Percentiles rank a stretch among this genome's conserved stretches.
Conservation (phyloP, 2,113 vertebrate species). For the Daphoenositta chrysoptera region DNA sequence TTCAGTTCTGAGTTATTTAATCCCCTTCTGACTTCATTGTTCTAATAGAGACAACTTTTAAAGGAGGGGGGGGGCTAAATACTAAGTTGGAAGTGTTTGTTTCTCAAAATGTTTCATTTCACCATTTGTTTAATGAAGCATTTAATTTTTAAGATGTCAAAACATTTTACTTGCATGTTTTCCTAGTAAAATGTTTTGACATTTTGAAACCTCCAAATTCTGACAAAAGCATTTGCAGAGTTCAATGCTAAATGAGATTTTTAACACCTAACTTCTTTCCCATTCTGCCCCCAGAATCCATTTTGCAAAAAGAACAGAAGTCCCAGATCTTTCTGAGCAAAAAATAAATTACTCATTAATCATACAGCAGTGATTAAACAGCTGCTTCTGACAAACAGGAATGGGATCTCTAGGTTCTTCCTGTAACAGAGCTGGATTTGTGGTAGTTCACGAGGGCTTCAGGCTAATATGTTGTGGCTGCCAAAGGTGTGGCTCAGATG, state of each 20-base stretch:
- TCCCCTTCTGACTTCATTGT: neutral
- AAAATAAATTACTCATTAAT: neutral
- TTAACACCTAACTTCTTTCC: neutral
- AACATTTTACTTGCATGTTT: neutral
- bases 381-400: neutral
- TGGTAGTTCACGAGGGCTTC: neutral
- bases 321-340: neutral
- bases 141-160: conserved; percentile 8
- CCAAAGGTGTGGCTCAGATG: neutral
- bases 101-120: neutral
- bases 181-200: neutral
- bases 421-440: neutral
- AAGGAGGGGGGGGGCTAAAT: neutral
- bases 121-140: neutral
- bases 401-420: neutral
- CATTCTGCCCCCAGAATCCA: accelerated
- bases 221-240: neutral
- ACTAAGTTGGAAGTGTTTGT: neutral
- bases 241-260: neutral
- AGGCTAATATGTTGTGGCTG: neutral
- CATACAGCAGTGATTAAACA: neutral
- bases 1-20: neutral
- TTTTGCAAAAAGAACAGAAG: neutral
- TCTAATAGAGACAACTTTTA: neutral
- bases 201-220: neutral